A percentile compares a stretch with the other conserved stretches of the same genome.
Evolutionary conservation across 2,888 invertebrate species (phyloP).

Genomic region (Aleiodes leptofemur): DNA sequence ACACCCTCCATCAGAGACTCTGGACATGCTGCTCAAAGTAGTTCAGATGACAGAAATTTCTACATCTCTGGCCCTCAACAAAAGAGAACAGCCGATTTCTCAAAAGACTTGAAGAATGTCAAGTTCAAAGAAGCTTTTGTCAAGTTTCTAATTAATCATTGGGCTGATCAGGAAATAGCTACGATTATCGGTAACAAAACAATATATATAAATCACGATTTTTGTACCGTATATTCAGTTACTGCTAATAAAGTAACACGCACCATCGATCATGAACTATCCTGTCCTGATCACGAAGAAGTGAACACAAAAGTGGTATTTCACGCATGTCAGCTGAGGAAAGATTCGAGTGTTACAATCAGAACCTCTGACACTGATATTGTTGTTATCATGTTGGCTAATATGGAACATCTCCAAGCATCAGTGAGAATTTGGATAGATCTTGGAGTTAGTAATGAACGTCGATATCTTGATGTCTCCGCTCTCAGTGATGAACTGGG

Average conservation of each 20-base stretch:
- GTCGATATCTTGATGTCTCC: conserved; percentile 27
- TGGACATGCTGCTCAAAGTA: conserved; percentile 35
- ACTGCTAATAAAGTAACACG: conserved; percentile 45
- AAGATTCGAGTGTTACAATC: neutral
- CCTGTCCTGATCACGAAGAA: conserved; percentile 55
- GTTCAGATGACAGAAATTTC: neutral
- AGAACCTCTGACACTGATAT: conserved; percentile 26
- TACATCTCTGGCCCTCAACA: conserved; percentile 47
- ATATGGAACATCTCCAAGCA: conserved; percentile 20
- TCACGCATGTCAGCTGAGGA: conserved; percentile 49
- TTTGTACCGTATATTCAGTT: conserved; percentile 39
- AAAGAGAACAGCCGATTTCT: conserved; percentile 47
- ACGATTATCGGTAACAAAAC: conserved; percentile 58
- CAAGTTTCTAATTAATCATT: conserved; percentile 61
- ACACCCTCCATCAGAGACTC: conserved; percentile 49
- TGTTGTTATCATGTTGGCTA: conserved; percentile 31
- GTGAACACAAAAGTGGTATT: conserved; percentile 58
- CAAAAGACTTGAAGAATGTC: conserved; percentile 43
- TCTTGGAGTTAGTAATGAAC: conserved; percentile 37
- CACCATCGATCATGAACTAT: conserved; percentile 44
- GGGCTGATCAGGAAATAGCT: conserved; percentile 59
- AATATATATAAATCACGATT: conserved; percentile 54
- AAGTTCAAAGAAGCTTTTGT: conserved; percentile 58
- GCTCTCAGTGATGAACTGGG: conserved; percentile 15
- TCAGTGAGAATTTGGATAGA: conserved; percentile 36